phyloP scores from a whole-genome alignment of 1,140 invertebrate genomes.

The Drosophila rhopaloa region DNA sequence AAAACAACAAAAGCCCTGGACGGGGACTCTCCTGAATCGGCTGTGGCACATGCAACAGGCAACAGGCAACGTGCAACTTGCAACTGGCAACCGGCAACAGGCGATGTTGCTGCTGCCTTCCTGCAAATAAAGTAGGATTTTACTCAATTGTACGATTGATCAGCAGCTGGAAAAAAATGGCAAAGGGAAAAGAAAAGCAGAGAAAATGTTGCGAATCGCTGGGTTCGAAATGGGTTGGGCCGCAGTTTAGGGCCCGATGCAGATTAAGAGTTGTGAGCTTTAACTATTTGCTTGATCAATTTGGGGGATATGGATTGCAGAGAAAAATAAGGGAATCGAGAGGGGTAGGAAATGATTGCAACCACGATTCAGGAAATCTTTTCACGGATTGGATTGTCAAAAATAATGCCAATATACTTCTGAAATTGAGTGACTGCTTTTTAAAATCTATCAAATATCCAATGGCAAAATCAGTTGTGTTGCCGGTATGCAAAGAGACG shows the following conservation, averaged over 20 bases:
- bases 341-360: conserved; percentile 8
- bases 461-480: not conserved
- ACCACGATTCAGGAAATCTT: not conserved
- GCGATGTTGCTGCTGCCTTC: conserved; percentile 60
- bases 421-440: not conserved
- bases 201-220: conserved; percentile 36
- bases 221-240: conserved; percentile 39
- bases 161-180: conserved; percentile 58
- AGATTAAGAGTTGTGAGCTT: conserved; percentile 49
- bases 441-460: no score
- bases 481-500: no score
- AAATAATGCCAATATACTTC: not conserved
- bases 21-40: conserved; percentile 37
- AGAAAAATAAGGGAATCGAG: not conserved
- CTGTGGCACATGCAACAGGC: conserved; percentile 43
- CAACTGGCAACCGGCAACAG: conserved; percentile 43
- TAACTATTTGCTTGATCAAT: conserved; percentile 58
- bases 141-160: conserved; percentile 82
- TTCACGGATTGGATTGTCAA: not conserved
- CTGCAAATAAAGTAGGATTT: conserved; percentile 82
- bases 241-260: conserved; percentile 42
- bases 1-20: conserved; percentile 77
- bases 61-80: conserved; percentile 28
- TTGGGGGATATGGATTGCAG: conserved; percentile 24
- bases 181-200: conserved; percentile 28